Percentiles rank a stretch among this genome's conserved stretches.
These are phyloP conservation scores for Agelaius tricolor DNA, from an alignment of 2,113 vertebrate genomes.

Conservation along the genomic window DNA sequence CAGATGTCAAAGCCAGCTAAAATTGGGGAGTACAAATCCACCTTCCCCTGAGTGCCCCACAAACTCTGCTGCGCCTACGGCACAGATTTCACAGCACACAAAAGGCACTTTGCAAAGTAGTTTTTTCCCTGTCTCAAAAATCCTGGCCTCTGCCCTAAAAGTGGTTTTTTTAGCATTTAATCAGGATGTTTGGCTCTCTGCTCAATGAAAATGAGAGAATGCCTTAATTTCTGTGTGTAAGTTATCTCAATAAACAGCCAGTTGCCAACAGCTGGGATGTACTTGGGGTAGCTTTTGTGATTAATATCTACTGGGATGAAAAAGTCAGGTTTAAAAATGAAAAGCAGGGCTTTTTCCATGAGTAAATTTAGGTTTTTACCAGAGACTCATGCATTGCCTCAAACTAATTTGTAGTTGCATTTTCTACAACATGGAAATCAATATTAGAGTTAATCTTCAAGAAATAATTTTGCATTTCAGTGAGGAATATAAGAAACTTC, in stretches of 20 bases:
- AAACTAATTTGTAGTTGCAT: not conserved
- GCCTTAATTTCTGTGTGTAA: not conserved
- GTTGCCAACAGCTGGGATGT: not conserved
- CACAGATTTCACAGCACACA: not conserved
- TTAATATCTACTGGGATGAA: not conserved
- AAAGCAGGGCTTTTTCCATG: not conserved
- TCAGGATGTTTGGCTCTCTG: not conserved
- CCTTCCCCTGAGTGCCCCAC: not conserved
- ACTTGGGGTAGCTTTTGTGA: not conserved
- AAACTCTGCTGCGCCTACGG: accelerated
- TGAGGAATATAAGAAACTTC: not conserved
- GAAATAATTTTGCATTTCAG: not conserved
- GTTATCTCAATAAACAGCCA: accelerated
- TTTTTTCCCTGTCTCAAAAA: not conserved
- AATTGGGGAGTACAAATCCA: not conserved
- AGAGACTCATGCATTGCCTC: not conserved
- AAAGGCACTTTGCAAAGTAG: not conserved
- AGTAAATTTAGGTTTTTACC: not conserved
- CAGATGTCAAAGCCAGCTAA: not conserved
- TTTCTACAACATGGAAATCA: not conserved
- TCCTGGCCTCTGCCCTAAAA: not conserved
- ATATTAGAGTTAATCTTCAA: not conserved
- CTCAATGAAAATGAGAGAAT: not conserved
- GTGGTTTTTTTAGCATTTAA: not conserved
- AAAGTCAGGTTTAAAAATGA: not conserved